These are phyloP conservation scores for Notocelia uddmanniana DNA, from an alignment of 2,888 invertebrate genomes.

Conservation along the genomic window DNA sequence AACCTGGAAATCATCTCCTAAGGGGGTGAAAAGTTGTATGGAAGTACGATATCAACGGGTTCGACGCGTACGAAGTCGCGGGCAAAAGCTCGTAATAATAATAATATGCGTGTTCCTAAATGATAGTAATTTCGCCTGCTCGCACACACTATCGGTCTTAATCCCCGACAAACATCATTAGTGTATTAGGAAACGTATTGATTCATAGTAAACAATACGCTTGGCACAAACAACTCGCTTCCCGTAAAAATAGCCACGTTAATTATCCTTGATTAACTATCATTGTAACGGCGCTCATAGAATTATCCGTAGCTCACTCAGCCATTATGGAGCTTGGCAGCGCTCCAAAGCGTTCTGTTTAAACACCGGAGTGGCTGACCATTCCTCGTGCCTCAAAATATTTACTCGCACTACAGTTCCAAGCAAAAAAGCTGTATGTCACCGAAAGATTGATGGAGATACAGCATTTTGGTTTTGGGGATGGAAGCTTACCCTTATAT, in stretches of 20 bases:
- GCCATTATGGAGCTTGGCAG: conserved; percentile 40
- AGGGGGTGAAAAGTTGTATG: too few species aligned
- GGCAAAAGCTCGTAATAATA: too few species aligned
- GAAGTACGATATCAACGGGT: too few species aligned
- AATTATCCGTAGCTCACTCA: conserved; percentile 27
- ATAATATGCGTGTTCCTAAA: neutral
- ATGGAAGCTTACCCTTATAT: neutral
- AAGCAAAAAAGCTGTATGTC: conserved; percentile 3
- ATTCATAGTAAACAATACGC: conserved; percentile 6
- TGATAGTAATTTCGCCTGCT: neutral
- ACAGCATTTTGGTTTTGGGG: neutral
- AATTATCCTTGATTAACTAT: conserved; percentile 36
- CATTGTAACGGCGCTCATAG: conserved; percentile 23
- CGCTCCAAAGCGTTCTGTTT: conserved; percentile 36
- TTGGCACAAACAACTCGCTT: conserved; percentile 33
- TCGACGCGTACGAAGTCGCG: too few species aligned
- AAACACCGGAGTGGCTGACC: conserved; percentile 27
- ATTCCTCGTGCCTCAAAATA: conserved; percentile 34
- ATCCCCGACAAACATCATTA: conserved; percentile 22
- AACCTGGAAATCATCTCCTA: too few species aligned
- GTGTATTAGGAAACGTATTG: neutral
- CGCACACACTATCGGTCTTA: neutral
- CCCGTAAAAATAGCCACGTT: conserved; percentile 36
- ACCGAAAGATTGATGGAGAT: neutral
- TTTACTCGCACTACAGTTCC: conserved; percentile 14